Base-by-base conservation (phyloP, 2,888 invertebrate genomes). In the Dasysyrphus tricinctus region DNA sequence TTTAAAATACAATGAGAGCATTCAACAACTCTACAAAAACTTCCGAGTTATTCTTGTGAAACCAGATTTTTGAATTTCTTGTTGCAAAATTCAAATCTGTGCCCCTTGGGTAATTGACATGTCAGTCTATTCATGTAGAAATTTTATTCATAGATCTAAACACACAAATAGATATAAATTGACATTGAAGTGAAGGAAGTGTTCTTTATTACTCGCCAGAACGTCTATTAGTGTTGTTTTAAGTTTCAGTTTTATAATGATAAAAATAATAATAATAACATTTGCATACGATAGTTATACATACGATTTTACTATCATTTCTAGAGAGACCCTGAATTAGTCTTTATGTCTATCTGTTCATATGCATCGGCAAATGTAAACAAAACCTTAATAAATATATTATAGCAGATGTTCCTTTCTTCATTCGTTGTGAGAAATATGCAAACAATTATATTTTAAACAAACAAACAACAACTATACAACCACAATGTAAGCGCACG, bases 181-280 rank as follows among this genome's bases (percentile, higher is more conserved):
- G 49, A 49, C 49, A 49, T 49, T 49, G 49, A 19, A 49, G 5
- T 19, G 49, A 49, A 49, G 49, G 49, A 49, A 49, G 49, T 19
- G 9, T 9, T 49, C 5, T 49, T 19, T 49, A 49, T 49, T 49
- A 49, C 9, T 5, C 11, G 16, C 11, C 49, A 19, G 49, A 49
- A 47, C 47, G 3, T 47, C 47, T 19, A 16, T 16, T 47, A 47
- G 47, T n/a, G n/a, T 19, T 49, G 47, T 49, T 49, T 49, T 11
- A 49, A 19, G 19, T 49, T 19, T 19, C 49, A 19, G 11, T 49
- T 11, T 49, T 11, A 49, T 19, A 32, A 24, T 24, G 8, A 44
- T 44, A 7, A n/a, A n/a, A 42, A 11, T 49, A 19, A 49, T 16
- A 49, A 8, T 49, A 4, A 19, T 19, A 49, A 11, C 9, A 5